Conservation (phyloP, 2,113 vertebrate genomes). For the Carlito syrichta region DNA sequence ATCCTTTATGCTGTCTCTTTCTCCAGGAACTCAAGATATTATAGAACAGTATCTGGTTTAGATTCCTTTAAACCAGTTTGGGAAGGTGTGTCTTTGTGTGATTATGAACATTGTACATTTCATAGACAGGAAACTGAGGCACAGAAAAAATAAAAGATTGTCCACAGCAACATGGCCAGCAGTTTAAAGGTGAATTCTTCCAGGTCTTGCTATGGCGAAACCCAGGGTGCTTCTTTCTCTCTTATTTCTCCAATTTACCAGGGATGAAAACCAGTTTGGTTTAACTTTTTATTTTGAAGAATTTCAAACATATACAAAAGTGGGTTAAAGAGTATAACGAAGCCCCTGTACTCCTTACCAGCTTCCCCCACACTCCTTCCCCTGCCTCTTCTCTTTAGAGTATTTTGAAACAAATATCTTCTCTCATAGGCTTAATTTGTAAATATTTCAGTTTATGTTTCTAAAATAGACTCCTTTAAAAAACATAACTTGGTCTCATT, state of each 20-base stretch:
- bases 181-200: background rate
- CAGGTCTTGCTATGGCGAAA: background rate
- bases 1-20: background rate
- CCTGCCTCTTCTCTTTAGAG: background rate
- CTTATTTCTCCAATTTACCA: background rate
- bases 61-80: background rate
- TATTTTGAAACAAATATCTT: constrained; percentile 5
- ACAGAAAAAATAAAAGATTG: background rate
- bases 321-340: background rate
- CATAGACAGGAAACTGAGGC: background rate
- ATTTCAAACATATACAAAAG: background rate
- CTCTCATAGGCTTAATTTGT: background rate
- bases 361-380: background rate
- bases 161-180: background rate
- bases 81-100: background rate
- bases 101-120: background rate
- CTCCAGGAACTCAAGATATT: background rate
- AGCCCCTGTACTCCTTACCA: background rate
- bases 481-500: background rate
- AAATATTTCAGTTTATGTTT: background rate
- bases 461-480: background rate
- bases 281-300: background rate
- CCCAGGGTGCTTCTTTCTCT: background rate
- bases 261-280: background rate
- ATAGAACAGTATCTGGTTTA: background rate